These are phyloP conservation scores for Heteromurus nitidus DNA, from an alignment of 2,888 invertebrate species.

Conservation along the genomic window DNA sequence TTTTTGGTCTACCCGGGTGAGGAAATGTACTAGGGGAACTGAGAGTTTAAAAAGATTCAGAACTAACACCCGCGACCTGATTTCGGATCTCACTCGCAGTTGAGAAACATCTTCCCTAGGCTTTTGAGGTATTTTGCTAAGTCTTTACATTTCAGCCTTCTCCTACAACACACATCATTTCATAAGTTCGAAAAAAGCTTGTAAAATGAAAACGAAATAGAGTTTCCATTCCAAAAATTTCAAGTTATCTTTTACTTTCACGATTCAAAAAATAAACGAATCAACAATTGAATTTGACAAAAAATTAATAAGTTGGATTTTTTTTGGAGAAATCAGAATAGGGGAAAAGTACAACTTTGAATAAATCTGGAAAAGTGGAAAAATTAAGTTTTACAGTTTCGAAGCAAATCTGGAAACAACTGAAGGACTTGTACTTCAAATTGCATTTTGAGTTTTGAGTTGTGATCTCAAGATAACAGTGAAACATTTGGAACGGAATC, in stretches of 20 bases:
- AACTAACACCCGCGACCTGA: constrained; percentile 71
- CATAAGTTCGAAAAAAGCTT: constrained; percentile 24
- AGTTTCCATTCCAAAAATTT: background rate
- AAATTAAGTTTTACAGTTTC: constrained; percentile 9
- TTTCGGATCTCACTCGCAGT: constrained; percentile 72
- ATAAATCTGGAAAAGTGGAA: constrained; percentile 24
- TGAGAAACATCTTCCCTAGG: constrained; percentile 73
- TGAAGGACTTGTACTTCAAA: background rate
- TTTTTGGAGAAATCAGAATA: constrained; percentile 12
- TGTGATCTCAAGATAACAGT: background rate
- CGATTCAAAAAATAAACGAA: constrained; percentile 1
- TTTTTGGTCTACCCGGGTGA: constrained; percentile 73
- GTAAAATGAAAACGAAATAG: constrained; percentile 26
- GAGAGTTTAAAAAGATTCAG: constrained; percentile 69
- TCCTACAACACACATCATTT: no score
- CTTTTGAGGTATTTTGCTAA: constrained; percentile 70
- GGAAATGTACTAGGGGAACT: constrained; percentile 70
- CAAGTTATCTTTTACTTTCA: constrained; percentile 13
- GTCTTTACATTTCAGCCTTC: background rate
- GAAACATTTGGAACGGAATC: background rate
- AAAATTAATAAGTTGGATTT: constrained; percentile 11
- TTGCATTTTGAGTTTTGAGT: background rate
- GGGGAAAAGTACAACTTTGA: constrained; percentile 11
- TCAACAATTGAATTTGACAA: constrained; percentile 9
- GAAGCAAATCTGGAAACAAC: background rate